A percentile compares a stretch with the other conserved stretches of the same genome.
Evolutionary conservation across 2,888 invertebrate genomes (phyloP).

Genomic region (Cryptosula pallasiana): DNA sequence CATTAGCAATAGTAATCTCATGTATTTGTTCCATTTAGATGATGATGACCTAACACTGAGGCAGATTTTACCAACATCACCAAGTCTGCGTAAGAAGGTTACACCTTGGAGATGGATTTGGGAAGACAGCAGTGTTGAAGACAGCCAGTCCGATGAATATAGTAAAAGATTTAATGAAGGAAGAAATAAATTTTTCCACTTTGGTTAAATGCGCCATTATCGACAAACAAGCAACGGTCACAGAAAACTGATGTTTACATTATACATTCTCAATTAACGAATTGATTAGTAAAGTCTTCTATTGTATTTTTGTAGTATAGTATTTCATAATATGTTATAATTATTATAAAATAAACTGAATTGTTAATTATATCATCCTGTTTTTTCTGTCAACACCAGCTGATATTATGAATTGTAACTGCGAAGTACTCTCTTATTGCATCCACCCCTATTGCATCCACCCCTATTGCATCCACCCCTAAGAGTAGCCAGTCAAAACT

Average conservation of each 20-base stretch:
- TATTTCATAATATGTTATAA: no score
- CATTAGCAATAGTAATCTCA: neutral
- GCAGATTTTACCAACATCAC: neutral
- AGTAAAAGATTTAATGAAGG: conserved; percentile 1
- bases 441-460: no score
- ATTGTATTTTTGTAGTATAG: neutral
- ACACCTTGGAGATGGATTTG: conserved; percentile 15
- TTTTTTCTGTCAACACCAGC: no score
- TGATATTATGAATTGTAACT: no score
- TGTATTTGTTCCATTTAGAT: neutral
- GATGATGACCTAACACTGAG: neutral
- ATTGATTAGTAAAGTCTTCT: neutral
- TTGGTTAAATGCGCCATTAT: no score
- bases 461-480: no score
- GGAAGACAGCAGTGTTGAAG: neutral
- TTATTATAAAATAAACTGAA: no score
- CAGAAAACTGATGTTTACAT: no score
- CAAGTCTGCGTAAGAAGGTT: neutral
- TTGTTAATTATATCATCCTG: no score
- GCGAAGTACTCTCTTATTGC: no score
- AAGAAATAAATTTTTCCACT: conserved; percentile 16
- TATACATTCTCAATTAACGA: neutral
- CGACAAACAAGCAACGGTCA: no score
- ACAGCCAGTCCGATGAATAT: neutral
- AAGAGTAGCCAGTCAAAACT: no score